phyloP scores from a whole-genome alignment of 2,888 invertebrate genomes.

The Drosophila putrida region DNA sequence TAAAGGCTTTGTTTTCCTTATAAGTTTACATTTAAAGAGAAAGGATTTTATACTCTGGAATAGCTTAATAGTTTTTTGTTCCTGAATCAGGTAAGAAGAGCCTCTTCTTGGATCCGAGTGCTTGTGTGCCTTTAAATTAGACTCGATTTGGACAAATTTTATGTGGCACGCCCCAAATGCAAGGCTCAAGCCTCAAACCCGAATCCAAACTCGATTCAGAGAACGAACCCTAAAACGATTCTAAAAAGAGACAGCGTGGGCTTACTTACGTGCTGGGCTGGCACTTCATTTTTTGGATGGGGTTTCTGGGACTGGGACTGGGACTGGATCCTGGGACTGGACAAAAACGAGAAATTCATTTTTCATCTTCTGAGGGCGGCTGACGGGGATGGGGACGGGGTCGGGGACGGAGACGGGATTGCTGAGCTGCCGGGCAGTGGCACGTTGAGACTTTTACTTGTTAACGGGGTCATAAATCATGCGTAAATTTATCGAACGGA shows the following conservation, averaged over 20 bases:
- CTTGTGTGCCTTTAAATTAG: constrained; percentile 67
- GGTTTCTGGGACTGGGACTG: background rate
- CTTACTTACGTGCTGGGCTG: constrained; percentile 55
- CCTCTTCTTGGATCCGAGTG: background rate
- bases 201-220: constrained; percentile 23
- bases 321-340: constrained; percentile 27
- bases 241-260: constrained; percentile 28
- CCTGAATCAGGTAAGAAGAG: too few species aligned
- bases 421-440: constrained; percentile 43
- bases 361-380: constrained; percentile 61
- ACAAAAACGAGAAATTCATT: constrained; percentile 77
- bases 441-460: constrained; percentile 80
- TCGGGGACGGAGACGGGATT: too few species aligned
- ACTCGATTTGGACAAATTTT: constrained; percentile 60
- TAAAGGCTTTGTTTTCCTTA: too few species aligned
- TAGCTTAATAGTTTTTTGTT: too few species aligned
- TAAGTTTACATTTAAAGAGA: too few species aligned
- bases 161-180: constrained; percentile 48
- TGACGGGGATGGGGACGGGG: too few species aligned
- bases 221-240: constrained; percentile 30
- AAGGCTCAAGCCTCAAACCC: constrained; percentile 18
- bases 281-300: constrained; percentile 43
- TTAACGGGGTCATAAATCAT: constrained; percentile 81
- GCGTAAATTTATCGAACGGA: constrained; percentile 80
- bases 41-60: too few species aligned